These are phyloP conservation scores for Thereva unica DNA, from an alignment of 2,888 invertebrate species.

Conservation along the genomic window DNA sequence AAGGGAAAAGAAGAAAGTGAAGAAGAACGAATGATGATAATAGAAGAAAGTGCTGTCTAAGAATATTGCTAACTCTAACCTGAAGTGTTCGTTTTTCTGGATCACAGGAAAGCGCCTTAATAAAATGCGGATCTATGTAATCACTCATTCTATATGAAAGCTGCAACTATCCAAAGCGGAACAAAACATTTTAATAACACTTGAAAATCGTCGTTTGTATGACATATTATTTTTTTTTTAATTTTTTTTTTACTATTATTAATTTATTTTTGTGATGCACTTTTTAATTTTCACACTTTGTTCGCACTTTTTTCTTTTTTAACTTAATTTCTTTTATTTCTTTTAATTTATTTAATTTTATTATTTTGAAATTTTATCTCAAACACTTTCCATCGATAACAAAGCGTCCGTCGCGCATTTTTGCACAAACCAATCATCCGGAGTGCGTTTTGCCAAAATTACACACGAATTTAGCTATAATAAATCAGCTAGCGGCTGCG, in stretches of 20 bases:
- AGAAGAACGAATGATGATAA: background rate
- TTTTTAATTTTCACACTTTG: background rate
- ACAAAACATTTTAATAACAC: background rate
- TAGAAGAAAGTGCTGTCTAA: background rate
- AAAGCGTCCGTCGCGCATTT: constrained; percentile 28
- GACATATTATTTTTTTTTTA: background rate
- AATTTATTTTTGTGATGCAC: background rate
- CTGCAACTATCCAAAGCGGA: background rate
- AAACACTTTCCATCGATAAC: constrained; percentile 23
- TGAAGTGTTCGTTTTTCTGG: constrained; percentile 61
- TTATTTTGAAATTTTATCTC: background rate
- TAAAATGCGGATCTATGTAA: constrained; percentile 61
- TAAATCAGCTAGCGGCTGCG: too few species aligned
- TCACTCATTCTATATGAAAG: constrained; percentile 55
- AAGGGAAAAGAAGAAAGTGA: background rate
- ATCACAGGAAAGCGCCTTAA: constrained; percentile 62
- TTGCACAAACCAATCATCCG: constrained; percentile 29
- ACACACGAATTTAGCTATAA: too few species aligned
- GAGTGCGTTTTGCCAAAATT: background rate
- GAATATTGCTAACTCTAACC: constrained; percentile 50
- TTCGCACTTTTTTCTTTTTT: background rate
- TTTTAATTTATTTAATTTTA: background rate
- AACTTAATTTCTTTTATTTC: background rate
- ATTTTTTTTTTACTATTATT: background rate
- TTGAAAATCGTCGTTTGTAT: background rate